A percentile compares a stretch with the other conserved stretches of the same genome.
These are phyloP conservation scores for Adelosebastes latens DNA, from an alignment of 2,797 vertebrate species.

Conservation along the genomic window DNA sequence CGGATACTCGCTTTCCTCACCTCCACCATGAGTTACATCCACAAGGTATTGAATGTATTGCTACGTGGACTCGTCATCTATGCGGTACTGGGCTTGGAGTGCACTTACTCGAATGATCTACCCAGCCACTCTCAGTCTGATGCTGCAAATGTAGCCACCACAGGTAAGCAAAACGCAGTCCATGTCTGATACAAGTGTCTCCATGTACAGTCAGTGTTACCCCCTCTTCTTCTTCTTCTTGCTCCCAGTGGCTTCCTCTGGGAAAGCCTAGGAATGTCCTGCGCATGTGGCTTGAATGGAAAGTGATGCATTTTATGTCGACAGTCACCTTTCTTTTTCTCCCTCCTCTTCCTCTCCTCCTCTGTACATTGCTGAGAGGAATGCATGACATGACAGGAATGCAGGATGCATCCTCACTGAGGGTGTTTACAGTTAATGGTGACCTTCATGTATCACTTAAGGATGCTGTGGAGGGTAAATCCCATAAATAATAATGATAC, in stretches of 20 bases:
- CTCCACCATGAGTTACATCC: slow-evolving; percentile 83
- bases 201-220: slow-evolving; percentile 23
- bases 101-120: slow-evolving; percentile 72
- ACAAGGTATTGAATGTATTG: slow-evolving; percentile 77
- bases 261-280: slow-evolving; percentile 69
- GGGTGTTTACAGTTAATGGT: slow-evolving; percentile 21
- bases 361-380: slow-evolving; percentile 46
- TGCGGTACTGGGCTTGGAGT: slow-evolving; percentile 84
- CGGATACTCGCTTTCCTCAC: slow-evolving; percentile 47
- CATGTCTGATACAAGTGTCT: slow-evolving; percentile 31
- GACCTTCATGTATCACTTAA: background rate
- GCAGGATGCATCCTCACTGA: slow-evolving; percentile 38
- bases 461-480: background rate
- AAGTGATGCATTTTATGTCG: slow-evolving; percentile 46
- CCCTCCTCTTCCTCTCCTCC: no score
- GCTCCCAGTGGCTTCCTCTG: slow-evolving; percentile 38
- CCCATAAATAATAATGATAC: no score
- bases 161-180: slow-evolving; percentile 76
- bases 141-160: slow-evolving; percentile 69
- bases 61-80: slow-evolving; percentile 88
- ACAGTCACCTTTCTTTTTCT: background rate
- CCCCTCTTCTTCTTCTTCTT: background rate
- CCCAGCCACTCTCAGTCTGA: slow-evolving; percentile 66
- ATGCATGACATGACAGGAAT: slow-evolving; percentile 73
- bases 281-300: slow-evolving; percentile 34